Conservation (phyloP, 2,888 invertebrate genomes). For the Melinaea menophilus region DNA sequence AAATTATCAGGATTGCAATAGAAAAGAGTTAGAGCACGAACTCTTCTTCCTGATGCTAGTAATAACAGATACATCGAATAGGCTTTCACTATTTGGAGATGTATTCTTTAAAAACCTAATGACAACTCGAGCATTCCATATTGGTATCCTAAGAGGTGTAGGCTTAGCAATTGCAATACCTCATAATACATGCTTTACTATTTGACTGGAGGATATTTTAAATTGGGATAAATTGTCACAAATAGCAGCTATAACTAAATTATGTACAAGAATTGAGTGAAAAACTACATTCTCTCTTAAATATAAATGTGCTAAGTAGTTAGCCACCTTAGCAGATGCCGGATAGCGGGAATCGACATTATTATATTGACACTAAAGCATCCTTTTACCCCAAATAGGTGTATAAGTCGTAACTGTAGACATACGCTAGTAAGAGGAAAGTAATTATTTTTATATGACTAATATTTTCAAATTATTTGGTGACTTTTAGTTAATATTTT, state of each 20-base stretch:
- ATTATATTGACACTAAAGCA: no score
- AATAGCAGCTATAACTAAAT: conserved; percentile 30
- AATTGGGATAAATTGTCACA: conserved; percentile 23
- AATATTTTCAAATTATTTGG: no score
- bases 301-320: no score
- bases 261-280: conserved; percentile 24
- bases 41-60: conserved; percentile 29
- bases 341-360: no score
- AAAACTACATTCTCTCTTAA: no score
- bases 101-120: conserved; percentile 16
- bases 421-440: no score
- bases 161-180: conserved; percentile 22
- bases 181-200: conserved; percentile 28
- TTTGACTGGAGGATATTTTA: conserved; percentile 19
- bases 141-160: conserved; percentile 14
- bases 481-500: no score
- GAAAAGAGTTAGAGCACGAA: conserved; percentile 26
- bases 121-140: conserved; percentile 27
- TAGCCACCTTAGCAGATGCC: no score
- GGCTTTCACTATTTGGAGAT: conserved; percentile 8
- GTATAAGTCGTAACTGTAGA: no score
- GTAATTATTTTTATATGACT: no score
- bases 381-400: no score
- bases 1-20: conserved; percentile 21
- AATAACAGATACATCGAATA: conserved; percentile 28